phyloP scores from a whole-genome alignment of 2,888 invertebrate species.

The Agrypnus murinus region DNA sequence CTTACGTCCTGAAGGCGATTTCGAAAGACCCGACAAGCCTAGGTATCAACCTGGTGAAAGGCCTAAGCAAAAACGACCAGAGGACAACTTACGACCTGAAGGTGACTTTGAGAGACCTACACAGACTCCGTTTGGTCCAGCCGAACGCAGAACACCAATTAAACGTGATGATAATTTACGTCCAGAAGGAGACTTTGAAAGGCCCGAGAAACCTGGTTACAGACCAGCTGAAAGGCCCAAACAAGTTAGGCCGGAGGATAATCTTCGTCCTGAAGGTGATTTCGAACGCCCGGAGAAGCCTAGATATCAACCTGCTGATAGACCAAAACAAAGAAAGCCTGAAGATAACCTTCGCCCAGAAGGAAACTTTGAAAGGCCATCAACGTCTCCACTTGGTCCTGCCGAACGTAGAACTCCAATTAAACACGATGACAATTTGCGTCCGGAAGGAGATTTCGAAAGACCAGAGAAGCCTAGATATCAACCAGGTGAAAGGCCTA shows the following conservation, averaged over 20 bases:
- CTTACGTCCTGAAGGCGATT: constrained; percentile 74
- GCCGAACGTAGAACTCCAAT: constrained; percentile 69
- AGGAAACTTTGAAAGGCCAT: constrained; percentile 74
- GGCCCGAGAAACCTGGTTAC: constrained; percentile 67
- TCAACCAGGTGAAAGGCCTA: constrained; percentile 69
- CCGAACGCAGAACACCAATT: constrained; percentile 70
- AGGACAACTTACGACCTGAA: constrained; percentile 77
- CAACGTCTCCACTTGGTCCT: constrained; percentile 67
- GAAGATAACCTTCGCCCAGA: constrained; percentile 75
- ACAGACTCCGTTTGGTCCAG: constrained; percentile 65
- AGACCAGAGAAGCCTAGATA: constrained; percentile 59
- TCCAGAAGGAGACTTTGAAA: constrained; percentile 71
- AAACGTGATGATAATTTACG: constrained; percentile 74
- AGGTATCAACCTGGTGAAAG: constrained; percentile 49
- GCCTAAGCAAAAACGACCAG: constrained; percentile 19
- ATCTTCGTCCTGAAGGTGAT: constrained; percentile 74
- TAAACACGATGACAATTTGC: constrained; percentile 73
- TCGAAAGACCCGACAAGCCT: constrained; percentile 64
- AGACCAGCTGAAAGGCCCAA: constrained; percentile 69
- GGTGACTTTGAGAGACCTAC: constrained; percentile 70
- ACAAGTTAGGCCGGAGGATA: constrained; percentile 73
- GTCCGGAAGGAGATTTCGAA: constrained; percentile 74
- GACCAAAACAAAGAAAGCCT: constrained; percentile 74
- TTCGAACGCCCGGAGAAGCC: constrained; percentile 68
- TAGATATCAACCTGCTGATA: constrained; percentile 71